Percentiles rank a stretch among this genome's conserved stretches.
Evolutionary conservation across 2,888 invertebrate genomes (phyloP).

Genomic region (Eristalis intricaria): DNA sequence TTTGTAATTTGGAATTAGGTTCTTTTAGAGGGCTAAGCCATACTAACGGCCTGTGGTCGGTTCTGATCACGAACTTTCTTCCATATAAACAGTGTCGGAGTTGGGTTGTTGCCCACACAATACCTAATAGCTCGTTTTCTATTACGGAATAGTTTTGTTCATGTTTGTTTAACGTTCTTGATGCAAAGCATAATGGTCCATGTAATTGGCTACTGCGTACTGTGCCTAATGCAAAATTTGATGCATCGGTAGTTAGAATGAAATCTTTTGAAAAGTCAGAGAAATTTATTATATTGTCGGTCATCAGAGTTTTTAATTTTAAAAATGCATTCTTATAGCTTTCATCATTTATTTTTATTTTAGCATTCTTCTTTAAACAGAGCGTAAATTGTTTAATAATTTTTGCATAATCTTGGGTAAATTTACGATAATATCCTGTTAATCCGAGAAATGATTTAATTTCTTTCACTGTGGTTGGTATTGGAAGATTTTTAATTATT

Average conservation of each 20-base stretch:
- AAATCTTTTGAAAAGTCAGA: background rate
- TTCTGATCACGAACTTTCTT: too few species aligned
- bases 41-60: too few species aligned
- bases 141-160: background rate
- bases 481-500: background rate
- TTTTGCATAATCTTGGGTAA: too few species aligned
- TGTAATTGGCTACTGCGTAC: background rate
- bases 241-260: background rate
- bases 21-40: too few species aligned
- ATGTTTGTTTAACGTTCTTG: background rate
- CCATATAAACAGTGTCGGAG: background rate
- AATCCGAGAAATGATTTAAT: background rate
- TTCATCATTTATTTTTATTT: too few species aligned
- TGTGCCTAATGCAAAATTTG: background rate
- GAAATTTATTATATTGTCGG: background rate
- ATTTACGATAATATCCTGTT: too few species aligned
- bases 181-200: background rate
- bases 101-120: background rate
- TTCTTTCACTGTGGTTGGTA: background rate
- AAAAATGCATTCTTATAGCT: too few species aligned
- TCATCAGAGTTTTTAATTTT: background rate
- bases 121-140: background rate
- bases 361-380: too few species aligned
- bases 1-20: too few species aligned
- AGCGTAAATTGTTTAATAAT: too few species aligned